phyloP scores from a whole-genome alignment of 2,113 vertebrate genomes.

The Corapipo altera region DNA sequence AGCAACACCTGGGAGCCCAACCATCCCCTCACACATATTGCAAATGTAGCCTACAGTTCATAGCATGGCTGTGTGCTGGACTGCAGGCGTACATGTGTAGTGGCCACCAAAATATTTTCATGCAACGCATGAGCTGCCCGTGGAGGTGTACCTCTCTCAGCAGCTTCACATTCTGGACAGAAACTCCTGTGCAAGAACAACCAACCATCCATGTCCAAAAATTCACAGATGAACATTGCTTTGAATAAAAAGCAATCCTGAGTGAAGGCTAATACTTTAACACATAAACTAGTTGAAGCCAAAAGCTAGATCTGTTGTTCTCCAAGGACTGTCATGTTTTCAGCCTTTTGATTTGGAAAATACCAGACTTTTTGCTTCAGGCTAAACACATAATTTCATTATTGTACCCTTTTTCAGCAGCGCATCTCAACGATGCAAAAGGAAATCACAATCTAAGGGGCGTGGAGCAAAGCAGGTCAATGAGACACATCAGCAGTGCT shows the following conservation, averaged over 20 bases:
- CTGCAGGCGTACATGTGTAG: fast-evolving
- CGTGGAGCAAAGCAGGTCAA: background rate
- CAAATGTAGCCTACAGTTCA: background rate
- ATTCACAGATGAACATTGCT: background rate
- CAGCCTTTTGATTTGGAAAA: slow-evolving; percentile 22
- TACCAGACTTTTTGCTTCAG: background rate
- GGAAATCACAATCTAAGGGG: background rate
- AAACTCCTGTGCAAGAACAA: background rate
- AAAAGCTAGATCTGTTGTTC: background rate
- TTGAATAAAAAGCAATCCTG: background rate
- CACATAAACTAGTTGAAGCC: background rate
- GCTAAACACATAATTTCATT: background rate
- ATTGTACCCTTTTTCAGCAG: background rate
- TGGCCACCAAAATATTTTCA: background rate
- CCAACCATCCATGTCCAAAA: background rate
- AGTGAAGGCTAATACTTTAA: background rate
- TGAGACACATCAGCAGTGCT: background rate
- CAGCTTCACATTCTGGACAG: background rate
- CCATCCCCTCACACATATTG: background rate
- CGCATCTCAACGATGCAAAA: background rate
- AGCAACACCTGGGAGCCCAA: background rate
- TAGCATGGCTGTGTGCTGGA: background rate
- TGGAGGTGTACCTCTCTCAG: background rate
- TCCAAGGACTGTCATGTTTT: background rate
- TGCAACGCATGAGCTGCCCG: background rate